phyloP scores from a whole-genome alignment of 2,113 vertebrate genomes.

The Glaucidium brasilianum region DNA sequence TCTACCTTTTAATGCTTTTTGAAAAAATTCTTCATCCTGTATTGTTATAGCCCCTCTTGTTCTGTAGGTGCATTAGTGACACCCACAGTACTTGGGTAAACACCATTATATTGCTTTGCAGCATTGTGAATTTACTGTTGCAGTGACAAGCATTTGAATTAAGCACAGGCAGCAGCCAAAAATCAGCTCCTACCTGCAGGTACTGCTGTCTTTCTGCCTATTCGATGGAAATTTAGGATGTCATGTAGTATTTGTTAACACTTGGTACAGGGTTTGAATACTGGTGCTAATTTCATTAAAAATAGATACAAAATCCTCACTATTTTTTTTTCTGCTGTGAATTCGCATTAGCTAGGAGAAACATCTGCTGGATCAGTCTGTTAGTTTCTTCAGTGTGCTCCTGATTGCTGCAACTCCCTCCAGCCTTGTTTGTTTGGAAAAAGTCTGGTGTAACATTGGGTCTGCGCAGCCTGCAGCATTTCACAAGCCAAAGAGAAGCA shows the following conservation, averaged over 20 bases:
- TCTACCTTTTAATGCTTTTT: background rate
- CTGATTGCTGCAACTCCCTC: background rate
- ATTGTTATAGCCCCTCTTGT: background rate
- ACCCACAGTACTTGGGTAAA: background rate
- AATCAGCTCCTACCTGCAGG: background rate
- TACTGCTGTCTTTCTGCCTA: background rate
- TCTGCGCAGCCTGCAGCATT: background rate
- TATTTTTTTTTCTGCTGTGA: background rate
- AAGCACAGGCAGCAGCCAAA: background rate
- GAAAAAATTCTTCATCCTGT: background rate
- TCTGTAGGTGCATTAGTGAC: background rate
- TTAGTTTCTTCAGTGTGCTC: background rate
- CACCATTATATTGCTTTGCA: background rate
- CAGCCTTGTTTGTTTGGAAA: background rate
- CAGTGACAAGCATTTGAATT: background rate
- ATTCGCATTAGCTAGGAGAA: background rate
- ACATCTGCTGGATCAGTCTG: background rate
- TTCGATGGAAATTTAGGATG: background rate
- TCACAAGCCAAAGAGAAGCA: background rate
- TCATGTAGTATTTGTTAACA: background rate
- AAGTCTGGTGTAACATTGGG: background rate
- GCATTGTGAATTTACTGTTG: background rate
- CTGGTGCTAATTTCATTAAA: background rate
- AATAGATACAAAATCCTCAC: background rate
- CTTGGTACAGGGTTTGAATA: background rate